Evolutionary conservation across 2,888 invertebrate genomes (phyloP).

Genomic region (Abrostola triplasia): DNA sequence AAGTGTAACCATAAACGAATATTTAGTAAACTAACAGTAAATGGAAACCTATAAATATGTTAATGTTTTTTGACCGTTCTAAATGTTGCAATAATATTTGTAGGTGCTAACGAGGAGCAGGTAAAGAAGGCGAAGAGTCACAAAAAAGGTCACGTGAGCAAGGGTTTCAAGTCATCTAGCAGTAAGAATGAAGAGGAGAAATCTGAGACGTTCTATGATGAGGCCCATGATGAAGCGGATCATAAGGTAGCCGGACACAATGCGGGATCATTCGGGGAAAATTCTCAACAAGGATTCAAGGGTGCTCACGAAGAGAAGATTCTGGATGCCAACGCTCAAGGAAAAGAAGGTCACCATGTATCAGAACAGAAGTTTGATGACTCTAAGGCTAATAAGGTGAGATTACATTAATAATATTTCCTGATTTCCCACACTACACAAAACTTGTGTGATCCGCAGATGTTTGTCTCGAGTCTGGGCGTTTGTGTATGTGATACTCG

Average conservation of each 20-base stretch:
- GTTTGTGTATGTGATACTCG: too few relatives aligned
- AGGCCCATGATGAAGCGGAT: slow-evolving; percentile 90
- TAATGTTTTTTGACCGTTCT: slow-evolving; percentile 16
- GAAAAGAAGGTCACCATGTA: slow-evolving; percentile 89
- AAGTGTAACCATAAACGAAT: slow-evolving; percentile 41
- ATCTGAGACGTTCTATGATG: slow-evolving; percentile 90
- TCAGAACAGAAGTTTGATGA: slow-evolving; percentile 88
- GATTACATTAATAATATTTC: slow-evolving; percentile 12
- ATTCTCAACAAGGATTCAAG: slow-evolving; percentile 87
- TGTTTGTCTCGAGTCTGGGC: too few relatives aligned
- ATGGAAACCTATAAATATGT: slow-evolving; percentile 30
- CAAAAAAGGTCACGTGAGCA: slow-evolving; percentile 90
- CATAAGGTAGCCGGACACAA: slow-evolving; percentile 88
- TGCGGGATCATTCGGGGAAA: slow-evolving; percentile 88
- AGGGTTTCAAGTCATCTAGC: slow-evolving; percentile 90
- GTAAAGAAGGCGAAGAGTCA: slow-evolving; percentile 88
- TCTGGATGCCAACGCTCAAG: slow-evolving; percentile 87
- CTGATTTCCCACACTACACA: too few relatives aligned
- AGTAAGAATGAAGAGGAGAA: slow-evolving; percentile 91
- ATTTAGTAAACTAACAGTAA: slow-evolving; percentile 29
- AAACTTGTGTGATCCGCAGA: too few relatives aligned
- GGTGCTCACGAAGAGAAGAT: slow-evolving; percentile 89
- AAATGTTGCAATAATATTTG: slow-evolving; percentile 31
- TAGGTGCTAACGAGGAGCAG: slow-evolving; percentile 87
- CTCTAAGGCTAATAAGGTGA: slow-evolving; percentile 88